These are phyloP conservation scores for Conistra vaccinii DNA, from an alignment of 2,888 invertebrate genomes.

Conservation along the genomic window DNA sequence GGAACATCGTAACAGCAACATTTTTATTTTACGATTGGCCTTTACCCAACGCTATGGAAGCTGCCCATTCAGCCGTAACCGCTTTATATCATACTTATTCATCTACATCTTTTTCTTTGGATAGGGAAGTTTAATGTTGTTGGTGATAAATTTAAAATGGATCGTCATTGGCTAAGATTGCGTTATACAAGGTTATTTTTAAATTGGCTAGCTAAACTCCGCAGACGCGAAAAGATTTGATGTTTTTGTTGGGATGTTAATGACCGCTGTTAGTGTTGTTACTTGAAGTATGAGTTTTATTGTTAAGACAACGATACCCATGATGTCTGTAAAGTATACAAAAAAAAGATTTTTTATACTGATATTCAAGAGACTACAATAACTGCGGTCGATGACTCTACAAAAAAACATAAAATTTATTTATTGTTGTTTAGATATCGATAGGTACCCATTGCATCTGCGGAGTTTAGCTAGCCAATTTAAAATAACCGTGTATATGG, in stretches of 20 bases:
- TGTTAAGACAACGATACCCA: no score
- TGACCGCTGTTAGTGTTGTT: not conserved
- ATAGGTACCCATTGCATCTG: not conserved
- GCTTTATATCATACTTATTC: slow-evolving; percentile 48
- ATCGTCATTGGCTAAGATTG: not conserved
- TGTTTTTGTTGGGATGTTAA: not conserved
- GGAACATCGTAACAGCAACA: slow-evolving; percentile 43
- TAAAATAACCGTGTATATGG: not conserved
- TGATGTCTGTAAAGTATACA: no score
- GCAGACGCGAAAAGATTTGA: not conserved
- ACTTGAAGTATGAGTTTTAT: not conserved
- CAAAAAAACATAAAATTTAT: no score
- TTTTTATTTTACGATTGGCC: slow-evolving; percentile 63
- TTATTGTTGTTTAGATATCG: not conserved
- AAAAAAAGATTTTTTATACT: no score
- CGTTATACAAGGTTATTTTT: not conserved
- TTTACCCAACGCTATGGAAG: slow-evolving; percentile 32
- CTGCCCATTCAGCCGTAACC: slow-evolving; percentile 48
- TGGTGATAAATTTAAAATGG: slow-evolving; percentile 20
- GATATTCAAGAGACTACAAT: no score
- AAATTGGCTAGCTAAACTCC: not conserved
- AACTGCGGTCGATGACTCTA: no score
- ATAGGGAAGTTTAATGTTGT: not conserved
- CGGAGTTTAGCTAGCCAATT: not conserved
- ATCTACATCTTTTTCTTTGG: slow-evolving; percentile 18